Conservation (phyloP, 2,797 vertebrate species). For the Manis crassicaudata region DNA sequence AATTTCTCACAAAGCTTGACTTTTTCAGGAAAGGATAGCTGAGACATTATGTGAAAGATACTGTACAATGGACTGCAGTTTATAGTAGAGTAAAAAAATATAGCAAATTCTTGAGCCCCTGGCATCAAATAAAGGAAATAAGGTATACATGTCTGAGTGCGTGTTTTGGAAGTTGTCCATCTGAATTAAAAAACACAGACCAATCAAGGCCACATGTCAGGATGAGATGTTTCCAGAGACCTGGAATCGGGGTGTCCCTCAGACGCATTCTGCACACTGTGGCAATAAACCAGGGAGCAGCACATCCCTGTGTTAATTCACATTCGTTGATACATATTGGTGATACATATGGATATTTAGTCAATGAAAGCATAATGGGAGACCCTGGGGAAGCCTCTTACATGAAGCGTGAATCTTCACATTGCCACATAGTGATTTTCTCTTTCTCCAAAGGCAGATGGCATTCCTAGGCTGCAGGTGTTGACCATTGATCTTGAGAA, state of each 20-base stretch:
- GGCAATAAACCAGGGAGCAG: not conserved
- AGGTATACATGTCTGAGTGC: not conserved
- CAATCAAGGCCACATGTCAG: not conserved
- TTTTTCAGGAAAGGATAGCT: not conserved
- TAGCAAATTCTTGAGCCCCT: not conserved
- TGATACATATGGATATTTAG: not conserved
- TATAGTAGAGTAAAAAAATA: not conserved
- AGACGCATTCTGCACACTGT: not conserved
- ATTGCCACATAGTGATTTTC: not conserved
- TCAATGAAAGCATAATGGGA: not conserved
- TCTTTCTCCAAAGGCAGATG: not conserved
- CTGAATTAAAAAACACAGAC: not conserved
- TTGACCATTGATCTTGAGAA: not conserved
- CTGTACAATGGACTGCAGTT: too few relatives aligned
- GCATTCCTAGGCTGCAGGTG: not conserved
- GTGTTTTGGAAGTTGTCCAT: not conserved
- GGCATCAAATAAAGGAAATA: not conserved
- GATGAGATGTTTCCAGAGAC: not conserved
- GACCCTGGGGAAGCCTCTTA: too few relatives aligned
- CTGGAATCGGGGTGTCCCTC: too few relatives aligned
- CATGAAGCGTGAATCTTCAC: not conserved
- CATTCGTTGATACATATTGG: not conserved
- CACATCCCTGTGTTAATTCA: fast-evolving
- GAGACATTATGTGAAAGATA: not conserved
- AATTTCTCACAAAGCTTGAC: not conserved